phyloP scores from a whole-genome alignment of 1,140 invertebrate genomes.

The Drosophila bipectinata region DNA sequence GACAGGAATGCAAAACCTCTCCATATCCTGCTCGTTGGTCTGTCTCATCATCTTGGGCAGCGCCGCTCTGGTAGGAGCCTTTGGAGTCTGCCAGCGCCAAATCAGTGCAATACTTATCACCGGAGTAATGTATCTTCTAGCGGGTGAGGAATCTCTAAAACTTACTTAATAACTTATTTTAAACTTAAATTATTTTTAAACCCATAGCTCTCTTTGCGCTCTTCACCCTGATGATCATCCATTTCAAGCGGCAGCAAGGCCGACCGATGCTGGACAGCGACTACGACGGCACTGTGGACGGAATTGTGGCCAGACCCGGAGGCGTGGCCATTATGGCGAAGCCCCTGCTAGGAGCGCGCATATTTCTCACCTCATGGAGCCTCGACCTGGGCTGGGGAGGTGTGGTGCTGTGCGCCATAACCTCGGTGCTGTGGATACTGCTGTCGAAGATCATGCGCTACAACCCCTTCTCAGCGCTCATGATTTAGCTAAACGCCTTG shows the following conservation, averaged over 20 bases:
- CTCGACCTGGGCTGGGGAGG: conserved; percentile 93
- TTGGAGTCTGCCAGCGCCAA: conserved; percentile 93
- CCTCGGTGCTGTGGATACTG: conserved; percentile 93
- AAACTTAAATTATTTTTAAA: background rate
- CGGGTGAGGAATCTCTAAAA: conserved; percentile 87
- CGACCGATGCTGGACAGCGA: conserved; percentile 85
- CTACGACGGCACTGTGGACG: conserved; percentile 88
- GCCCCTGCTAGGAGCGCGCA: conserved; percentile 86
- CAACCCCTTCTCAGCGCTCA: conserved; percentile 90
- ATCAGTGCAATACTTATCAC: conserved; percentile 95
- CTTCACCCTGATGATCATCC: conserved; percentile 95
- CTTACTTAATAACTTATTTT: no score
- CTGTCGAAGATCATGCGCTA: conserved; percentile 95
- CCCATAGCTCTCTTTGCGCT: conserved; percentile 91
- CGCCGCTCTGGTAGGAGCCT: conserved; percentile 92
- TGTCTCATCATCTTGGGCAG: conserved; percentile 93
- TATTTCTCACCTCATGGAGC: conserved; percentile 92
- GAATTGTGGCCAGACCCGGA: conserved; percentile 87
- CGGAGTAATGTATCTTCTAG: conserved; percentile 95
- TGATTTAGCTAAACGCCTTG: conserved; percentile 86
- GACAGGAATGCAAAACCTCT: conserved; percentile 96
- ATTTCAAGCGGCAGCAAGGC: conserved; percentile 92
- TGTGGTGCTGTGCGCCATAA: conserved; percentile 90
- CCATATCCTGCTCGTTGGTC: conserved; percentile 95
- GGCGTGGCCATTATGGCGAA: conserved; percentile 78